Evolutionary conservation across 1,140 invertebrate genomes (phyloP).

Genomic region (Drosophila bocki): DNA sequence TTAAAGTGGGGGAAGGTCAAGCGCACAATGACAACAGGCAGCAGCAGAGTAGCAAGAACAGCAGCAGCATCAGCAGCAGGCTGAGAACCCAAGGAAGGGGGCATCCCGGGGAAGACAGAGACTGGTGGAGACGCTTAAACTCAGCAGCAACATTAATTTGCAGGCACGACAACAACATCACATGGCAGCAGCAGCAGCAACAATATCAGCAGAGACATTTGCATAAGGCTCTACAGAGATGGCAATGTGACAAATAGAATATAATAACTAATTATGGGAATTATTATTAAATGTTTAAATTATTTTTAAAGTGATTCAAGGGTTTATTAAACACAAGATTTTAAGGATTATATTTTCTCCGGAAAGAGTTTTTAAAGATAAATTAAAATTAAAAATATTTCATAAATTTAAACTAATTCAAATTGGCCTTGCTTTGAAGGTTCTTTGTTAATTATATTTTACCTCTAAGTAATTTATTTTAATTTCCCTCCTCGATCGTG

Average conservation of each 20-base stretch:
- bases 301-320: background rate
- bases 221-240: constrained; percentile 55
- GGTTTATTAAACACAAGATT: too few relatives aligned
- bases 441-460: background rate
- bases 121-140: constrained; percentile 74
- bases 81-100: constrained; percentile 46
- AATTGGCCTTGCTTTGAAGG: background rate
- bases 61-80: constrained; percentile 52
- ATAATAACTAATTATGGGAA: background rate
- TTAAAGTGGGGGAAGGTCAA: constrained; percentile 84
- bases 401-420: background rate
- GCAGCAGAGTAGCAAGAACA: constrained; percentile 64
- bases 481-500: constrained; percentile 3
- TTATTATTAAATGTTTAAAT: background rate
- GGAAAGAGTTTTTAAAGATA: background rate
- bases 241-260: background rate
- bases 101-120: background rate
- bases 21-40: constrained; percentile 73
- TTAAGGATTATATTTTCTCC: background rate
- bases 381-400: background rate
- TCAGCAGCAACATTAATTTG: constrained; percentile 83
- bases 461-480: background rate
- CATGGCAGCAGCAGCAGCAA: constrained; percentile 23
- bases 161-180: constrained; percentile 62
- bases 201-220: constrained; percentile 52